Percentiles rank a stretch among this genome's conserved stretches.
Evolutionary conservation across 2,888 invertebrate genomes (phyloP).

Genomic region (Tenthredo mesomela): DNA sequence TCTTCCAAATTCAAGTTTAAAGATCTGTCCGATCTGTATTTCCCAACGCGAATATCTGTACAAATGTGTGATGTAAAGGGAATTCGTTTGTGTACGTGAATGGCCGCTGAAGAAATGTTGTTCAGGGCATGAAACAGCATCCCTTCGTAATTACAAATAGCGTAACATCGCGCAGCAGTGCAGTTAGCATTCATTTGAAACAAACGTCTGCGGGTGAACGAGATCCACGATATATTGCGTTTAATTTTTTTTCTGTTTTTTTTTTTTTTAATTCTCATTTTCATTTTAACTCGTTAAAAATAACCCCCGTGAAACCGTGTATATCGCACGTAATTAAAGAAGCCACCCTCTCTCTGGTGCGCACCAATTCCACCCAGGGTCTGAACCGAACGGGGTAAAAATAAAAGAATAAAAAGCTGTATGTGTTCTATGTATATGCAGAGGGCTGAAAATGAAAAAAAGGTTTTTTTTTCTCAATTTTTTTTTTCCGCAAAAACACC

Average conservation of each 20-base stretch:
- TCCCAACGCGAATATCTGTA: neutral
- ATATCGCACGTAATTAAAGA: slow-evolving; percentile 63
- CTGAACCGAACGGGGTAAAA: neutral
- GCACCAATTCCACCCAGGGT: slow-evolving; percentile 38
- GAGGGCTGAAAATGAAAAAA: neutral
- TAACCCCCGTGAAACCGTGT: neutral
- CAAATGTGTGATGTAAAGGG: neutral
- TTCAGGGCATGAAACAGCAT: neutral
- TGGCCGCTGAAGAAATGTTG: neutral
- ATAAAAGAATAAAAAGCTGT: neutral
- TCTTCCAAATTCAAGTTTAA: neutral
- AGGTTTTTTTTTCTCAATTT: neutral
- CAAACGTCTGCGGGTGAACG: neutral
- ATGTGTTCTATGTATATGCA: neutral
- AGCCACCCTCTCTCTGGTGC: slow-evolving; percentile 60
- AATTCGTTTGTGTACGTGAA: neutral
- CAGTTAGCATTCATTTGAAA: slow-evolving; percentile 11
- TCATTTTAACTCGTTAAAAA: slow-evolving; percentile 20
- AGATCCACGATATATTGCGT: neutral
- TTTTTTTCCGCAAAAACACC: slow-evolving; percentile 19
- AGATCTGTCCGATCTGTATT: neutral
- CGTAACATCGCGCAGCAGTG: neutral
- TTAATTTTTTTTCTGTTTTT: neutral
- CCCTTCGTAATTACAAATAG: neutral
- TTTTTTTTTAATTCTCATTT: neutral